Percentiles rank a stretch among this genome's conserved stretches.
Conservation (phyloP, 2,797 vertebrate genomes). For the Avahi laniger region DNA sequence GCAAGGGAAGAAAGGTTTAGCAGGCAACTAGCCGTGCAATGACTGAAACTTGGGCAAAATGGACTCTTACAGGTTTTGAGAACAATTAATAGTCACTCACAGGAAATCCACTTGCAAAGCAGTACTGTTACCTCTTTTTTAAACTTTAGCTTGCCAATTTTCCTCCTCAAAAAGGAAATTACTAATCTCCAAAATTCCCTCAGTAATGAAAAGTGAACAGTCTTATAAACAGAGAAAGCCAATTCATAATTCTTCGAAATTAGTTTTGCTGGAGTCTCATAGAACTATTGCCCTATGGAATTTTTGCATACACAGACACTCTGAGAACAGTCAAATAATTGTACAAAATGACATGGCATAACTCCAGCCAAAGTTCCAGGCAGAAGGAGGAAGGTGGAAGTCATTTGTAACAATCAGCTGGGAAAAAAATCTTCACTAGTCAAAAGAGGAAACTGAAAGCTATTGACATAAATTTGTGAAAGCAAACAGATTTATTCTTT, state of each 20-base stretch:
- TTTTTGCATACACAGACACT: slow-evolving; percentile 24
- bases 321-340: neutral
- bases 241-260: slow-evolving; percentile 32
- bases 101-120: neutral
- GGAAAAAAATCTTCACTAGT: neutral
- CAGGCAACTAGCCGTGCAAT: neutral
- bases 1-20: neutral
- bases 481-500: slow-evolving; percentile 59
- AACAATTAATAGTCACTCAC: neutral
- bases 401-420: slow-evolving; percentile 57
- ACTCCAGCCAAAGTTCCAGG: neutral
- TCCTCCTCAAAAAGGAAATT: slow-evolving; percentile 51
- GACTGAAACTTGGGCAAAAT: neutral
- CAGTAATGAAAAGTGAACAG: slow-evolving; percentile 14
- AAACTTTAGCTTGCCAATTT: slow-evolving; percentile 31
- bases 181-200: slow-evolving; percentile 27
- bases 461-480: slow-evolving; percentile 62
- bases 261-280: slow-evolving; percentile 14
- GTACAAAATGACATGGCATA: slow-evolving; percentile 13
- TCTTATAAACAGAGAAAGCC: neutral
- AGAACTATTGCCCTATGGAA: neutral
- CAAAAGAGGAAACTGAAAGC: slow-evolving; percentile 65
- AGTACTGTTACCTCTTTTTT: neutral
- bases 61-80: neutral
- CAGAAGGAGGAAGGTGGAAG: slow-evolving; percentile 8